These are phyloP conservation scores for Strigops habroptila DNA, from an alignment of 2,113 vertebrate species.

Conservation along the genomic window DNA sequence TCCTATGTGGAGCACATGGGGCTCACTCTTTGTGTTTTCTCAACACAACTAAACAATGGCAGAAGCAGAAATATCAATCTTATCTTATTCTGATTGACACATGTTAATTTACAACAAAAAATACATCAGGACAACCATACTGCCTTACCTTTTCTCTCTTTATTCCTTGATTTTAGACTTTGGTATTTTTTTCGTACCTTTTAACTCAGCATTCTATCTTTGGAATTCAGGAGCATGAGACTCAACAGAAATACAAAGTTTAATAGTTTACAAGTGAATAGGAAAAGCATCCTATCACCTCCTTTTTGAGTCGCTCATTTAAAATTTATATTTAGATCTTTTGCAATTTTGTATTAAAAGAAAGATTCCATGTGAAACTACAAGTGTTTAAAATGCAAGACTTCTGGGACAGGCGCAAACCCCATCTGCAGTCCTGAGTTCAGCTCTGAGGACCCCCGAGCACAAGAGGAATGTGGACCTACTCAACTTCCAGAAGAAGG, in stretches of 20 bases:
- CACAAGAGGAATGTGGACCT: not conserved
- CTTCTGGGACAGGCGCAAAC: not conserved
- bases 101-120: not conserved
- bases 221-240: not conserved
- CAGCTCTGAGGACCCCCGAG: not conserved
- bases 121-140: not conserved
- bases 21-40: not conserved
- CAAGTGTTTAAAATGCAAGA: not conserved
- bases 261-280: not conserved
- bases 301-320: not conserved
- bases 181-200: not conserved
- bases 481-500: not conserved
- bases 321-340: not conserved
- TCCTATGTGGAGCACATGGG: not conserved
- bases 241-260: not conserved
- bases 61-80: not conserved
- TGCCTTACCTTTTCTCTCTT: not conserved
- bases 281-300: not conserved
- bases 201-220: not conserved
- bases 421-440: not conserved
- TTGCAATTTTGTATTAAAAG: not conserved
- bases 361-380: not conserved
- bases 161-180: not conserved
- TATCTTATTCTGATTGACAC: not conserved
- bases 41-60: not conserved